Evolutionary conservation across 2,113 vertebrate genomes (phyloP), one percentile per base, ranked within the genome.

Genomic region (Paramormyrops kingsleyae): DNA sequence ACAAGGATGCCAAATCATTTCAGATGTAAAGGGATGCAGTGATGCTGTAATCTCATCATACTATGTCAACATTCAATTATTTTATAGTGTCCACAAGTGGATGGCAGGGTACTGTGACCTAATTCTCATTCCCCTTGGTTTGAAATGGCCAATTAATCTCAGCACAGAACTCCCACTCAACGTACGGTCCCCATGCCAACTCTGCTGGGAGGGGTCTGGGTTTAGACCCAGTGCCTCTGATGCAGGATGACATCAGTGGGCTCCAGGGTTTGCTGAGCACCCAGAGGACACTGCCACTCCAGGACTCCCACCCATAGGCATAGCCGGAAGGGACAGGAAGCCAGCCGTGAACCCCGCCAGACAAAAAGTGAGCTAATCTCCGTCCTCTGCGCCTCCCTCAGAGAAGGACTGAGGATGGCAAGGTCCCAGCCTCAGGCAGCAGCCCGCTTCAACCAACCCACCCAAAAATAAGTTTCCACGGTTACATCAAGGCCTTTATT

Each of bases 41-140:
- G 31, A 35, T 42, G 74, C 31, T 77, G 13, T 42, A 80, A 80
- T 80, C 74, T 80, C 74, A 80, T 80, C 62, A 42, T 19, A 80
- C 17, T 80, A 42, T 42, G 74, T 80, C 74, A 80, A 35, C 74
- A 80, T 80, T 80, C 74, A 80, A 80, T 80, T 80, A 80, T 80
- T 80, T 80, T 42, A 80, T 42, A 80, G 35, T 8, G 35, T 19
- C 74, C 74, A 39, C 74, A 42, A 80, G 74, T 42, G 74, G 74
- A 80, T 80, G 74, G 74, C 35, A 39, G 35, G 74, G 15, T 42
- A 80, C 74, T 39, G 74, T 80, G 74, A 35, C 74, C 31, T 70
- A 70, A 70, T 70, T 70, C 62, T 27, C 62, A 70, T 70, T 70
- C 74, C 31, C 74, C 74, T 42, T 8, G 35, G 74, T 80, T 42